Evolutionary conservation across 2,888 invertebrate genomes (phyloP), one percentile per base, ranked within the genome.

Genomic region (Pollenia labialis): DNA sequence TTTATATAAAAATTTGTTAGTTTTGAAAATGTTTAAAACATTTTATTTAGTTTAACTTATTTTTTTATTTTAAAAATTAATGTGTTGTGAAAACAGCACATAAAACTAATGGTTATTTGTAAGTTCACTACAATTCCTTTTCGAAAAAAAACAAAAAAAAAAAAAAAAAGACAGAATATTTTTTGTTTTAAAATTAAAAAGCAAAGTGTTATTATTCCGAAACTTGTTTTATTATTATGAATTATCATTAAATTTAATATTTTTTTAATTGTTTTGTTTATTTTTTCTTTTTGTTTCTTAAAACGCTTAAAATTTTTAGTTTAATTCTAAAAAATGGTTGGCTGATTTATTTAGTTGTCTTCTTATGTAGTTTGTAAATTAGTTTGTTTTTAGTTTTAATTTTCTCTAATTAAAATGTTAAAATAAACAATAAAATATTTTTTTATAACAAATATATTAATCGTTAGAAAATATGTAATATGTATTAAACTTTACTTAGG

Each of bases 401-500:
- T 74, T 69, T 69, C 46, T 48, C 23, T 52, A 64, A 16, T 56
- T n/a, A 18, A 75, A 62, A 40, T 54, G n/a, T 48, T 11, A 40
- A 66, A 16, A 76, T 40, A 23, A 60, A 72, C 12, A 60, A 74
- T 44, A 4, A 64, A 42, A 60, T 66, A 68, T 50, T 71, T 60
- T 52, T 58, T 56, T 75, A 54, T 14, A 64, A 56, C 40, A 58
- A 46, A 9, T 44, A 11, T 71, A 76, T 66, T 77, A 86, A 83
- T 40, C 66, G 77, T 82, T 85, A 86, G 71, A 58, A 64, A 71
- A 64, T 80, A n/a, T n/a, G n/a, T n/a, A 60, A 87, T 40, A 81
- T 81, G 74, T 83, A 83, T 87, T 76, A 76, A 86, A 80, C 72
- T 87, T 62, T 87, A 85, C 54, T 68, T 87, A 84, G 87, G 68